A percentile compares a stretch with the other conserved stretches of the same genome.
Conservation (phyloP, 2,888 invertebrate genomes). For the Campopleginae sp. region DNA sequence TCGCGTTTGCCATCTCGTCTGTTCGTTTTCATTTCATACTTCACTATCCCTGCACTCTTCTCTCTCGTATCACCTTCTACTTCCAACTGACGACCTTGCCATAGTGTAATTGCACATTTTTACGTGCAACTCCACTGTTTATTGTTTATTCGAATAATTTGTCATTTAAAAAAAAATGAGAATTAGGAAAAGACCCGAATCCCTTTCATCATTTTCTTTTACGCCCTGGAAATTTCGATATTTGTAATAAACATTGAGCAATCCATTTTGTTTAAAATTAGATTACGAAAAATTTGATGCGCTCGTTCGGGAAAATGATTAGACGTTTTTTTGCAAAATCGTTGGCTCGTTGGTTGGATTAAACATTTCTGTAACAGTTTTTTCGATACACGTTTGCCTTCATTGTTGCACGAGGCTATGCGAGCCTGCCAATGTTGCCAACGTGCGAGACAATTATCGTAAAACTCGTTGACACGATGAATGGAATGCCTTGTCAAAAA, state of each 20-base stretch:
- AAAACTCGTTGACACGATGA: background rate
- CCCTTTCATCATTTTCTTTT: background rate
- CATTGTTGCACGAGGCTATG: background rate
- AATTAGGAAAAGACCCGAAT: too few species aligned
- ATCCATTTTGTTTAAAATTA: background rate
- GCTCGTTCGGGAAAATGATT: background rate
- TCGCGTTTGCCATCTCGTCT: conserved; percentile 14
- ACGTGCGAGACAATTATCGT: conserved; percentile 9
- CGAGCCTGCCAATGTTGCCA: background rate
- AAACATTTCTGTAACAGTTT: background rate
- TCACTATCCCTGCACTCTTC: background rate
- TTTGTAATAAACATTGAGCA: background rate
- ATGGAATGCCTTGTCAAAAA: background rate
- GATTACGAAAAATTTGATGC: background rate
- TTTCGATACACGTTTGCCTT: background rate
- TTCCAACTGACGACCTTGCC: background rate
- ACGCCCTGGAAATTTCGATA: background rate
- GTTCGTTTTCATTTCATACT: background rate
- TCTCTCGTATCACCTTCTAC: background rate
- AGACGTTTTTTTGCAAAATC: background rate
- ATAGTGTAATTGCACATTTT: background rate
- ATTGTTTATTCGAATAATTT: too few species aligned
- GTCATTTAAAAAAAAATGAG: too few species aligned
- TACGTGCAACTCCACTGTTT: background rate
- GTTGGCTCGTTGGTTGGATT: background rate